These are phyloP conservation scores for Lathamus discolor DNA, from an alignment of 2,113 vertebrate species.

Conservation along the genomic window DNA sequence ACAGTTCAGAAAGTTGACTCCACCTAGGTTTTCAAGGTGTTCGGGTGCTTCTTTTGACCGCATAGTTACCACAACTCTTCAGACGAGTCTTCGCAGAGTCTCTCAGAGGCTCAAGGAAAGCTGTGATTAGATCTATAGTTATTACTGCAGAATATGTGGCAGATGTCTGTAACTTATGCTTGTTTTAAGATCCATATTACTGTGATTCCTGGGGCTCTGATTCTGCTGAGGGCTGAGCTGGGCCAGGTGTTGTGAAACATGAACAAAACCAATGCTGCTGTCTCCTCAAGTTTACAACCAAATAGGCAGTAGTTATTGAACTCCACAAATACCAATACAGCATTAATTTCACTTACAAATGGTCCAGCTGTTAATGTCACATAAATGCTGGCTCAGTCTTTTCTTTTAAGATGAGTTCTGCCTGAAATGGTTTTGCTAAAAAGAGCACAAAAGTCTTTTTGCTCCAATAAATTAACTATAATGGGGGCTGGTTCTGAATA, in stretches of 20 bases:
- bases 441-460: neutral
- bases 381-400: neutral
- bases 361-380: neutral
- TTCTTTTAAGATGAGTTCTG: neutral
- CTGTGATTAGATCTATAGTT: neutral
- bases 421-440: neutral
- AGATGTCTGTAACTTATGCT: neutral
- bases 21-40: neutral
- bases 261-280: neutral
- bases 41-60: neutral
- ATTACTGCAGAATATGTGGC: neutral
- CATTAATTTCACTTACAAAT: slow-evolving; percentile 15
- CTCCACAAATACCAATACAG: neutral
- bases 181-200: neutral
- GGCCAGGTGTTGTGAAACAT: neutral
- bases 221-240: neutral
- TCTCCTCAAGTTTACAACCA: neutral
- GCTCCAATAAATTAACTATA: neutral
- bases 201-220: neutral
- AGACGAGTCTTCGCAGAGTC: neutral
- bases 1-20: neutral
- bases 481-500: neutral
- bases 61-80: neutral
- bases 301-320: neutral
- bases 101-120: neutral